Evolutionary conservation across 2,113 vertebrate species (phyloP).

Genomic region (Drymodes brunneopygia): DNA sequence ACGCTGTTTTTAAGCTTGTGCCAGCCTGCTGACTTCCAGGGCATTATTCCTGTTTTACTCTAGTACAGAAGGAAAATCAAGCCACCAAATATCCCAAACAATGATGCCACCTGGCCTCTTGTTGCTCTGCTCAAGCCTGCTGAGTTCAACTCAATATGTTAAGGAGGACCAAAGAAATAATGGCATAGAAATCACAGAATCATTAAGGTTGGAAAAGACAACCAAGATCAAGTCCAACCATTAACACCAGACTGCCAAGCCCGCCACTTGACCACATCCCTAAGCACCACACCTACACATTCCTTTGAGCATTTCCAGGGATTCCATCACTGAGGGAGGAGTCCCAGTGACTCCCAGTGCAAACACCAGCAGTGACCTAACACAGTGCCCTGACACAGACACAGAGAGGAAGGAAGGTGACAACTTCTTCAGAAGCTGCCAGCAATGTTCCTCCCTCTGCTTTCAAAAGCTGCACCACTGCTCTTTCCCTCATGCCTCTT

Average conservation of each 20-base stretch:
- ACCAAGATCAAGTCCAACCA: not conserved
- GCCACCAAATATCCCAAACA: not conserved
- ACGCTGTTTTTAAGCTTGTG: not conserved
- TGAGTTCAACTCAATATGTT: not conserved
- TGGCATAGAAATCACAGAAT: not conserved
- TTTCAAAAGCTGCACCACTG: not conserved
- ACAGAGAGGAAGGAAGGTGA: not conserved
- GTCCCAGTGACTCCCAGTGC: rapidly evolving
- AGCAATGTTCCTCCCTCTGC: not conserved
- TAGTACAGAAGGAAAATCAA: not conserved
- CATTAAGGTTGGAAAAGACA: not conserved
- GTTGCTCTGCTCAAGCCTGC: not conserved
- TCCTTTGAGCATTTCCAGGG: not conserved
- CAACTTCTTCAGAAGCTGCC: not conserved
- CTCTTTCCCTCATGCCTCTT: not conserved
- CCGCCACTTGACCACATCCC: not conserved
- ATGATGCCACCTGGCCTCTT: not conserved
- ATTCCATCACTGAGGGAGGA: not conserved
- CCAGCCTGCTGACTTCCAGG: not conserved
- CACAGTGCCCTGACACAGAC: not conserved
- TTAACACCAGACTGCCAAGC: not conserved
- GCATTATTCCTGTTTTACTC: not conserved
- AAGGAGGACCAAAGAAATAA: not conserved
- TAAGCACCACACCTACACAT: not conserved
- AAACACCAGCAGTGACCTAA: not conserved